Percentiles rank a stretch among this genome's conserved stretches.
Evolutionary conservation across 2,797 vertebrate genomes (phyloP).

Genomic region (Coendou prehensilis): DNA sequence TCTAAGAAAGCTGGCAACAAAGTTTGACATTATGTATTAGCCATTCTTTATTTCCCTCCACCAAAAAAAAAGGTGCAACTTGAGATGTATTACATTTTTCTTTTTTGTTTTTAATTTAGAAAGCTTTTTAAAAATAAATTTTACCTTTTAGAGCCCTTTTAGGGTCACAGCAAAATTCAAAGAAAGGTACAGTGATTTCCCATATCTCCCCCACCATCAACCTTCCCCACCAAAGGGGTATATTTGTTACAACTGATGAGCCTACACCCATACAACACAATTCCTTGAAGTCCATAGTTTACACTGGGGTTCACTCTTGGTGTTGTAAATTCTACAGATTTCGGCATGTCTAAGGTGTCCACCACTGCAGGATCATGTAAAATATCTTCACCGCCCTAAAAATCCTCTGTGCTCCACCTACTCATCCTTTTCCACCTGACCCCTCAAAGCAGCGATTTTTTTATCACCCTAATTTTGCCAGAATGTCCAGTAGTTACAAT

Average conservation of each 20-base stretch:
- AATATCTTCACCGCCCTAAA: not conserved
- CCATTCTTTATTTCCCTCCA: not conserved
- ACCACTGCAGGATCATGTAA: not conserved
- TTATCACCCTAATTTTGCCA: not conserved
- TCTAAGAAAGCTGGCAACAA: conserved; percentile 28
- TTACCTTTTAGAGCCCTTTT: conserved; percentile 22
- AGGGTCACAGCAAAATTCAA: not conserved
- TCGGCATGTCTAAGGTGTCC: not conserved
- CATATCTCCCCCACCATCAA: not conserved
- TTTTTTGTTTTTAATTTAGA: not conserved
- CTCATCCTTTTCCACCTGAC: not conserved
- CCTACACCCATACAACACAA: not conserved
- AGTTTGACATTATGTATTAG: not conserved
- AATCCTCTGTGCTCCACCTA: not conserved
- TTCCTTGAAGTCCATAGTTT: not conserved
- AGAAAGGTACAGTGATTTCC: not conserved
- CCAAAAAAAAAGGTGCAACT: not conserved
- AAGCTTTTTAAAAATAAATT: not conserved
- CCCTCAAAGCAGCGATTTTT: not conserved
- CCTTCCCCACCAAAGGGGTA: not conserved
- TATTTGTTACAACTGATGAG: not conserved
- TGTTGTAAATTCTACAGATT: not conserved
- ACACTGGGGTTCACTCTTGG: not conserved
- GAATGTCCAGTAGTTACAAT: not conserved
- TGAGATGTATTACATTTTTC: not conserved